phyloP scores from a whole-genome alignment of 2,797 vertebrate species.

The Loriculus beryllinus region DNA sequence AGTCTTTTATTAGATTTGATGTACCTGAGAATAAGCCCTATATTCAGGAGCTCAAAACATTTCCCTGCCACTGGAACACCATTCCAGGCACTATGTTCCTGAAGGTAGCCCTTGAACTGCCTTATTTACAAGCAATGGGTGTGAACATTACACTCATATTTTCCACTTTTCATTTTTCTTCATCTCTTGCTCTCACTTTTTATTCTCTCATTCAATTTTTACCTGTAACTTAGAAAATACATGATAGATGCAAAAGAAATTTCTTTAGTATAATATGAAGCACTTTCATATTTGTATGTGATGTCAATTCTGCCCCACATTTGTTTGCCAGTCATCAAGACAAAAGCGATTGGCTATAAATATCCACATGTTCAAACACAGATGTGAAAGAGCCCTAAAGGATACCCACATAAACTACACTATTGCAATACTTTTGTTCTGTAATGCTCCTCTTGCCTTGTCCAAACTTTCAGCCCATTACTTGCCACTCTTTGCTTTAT shows the following conservation, averaged over 20 bases:
- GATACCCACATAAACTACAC: not conserved
- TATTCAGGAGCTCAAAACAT: not conserved
- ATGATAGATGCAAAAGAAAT: fast-evolving
- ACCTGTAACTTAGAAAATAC: not conserved
- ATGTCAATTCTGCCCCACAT: not conserved
- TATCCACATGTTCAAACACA: not conserved
- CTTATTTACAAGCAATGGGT: not conserved
- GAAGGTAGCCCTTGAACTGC: not conserved
- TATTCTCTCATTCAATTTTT: not conserved
- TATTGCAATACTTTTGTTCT: not conserved
- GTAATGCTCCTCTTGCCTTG: not conserved
- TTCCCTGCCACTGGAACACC: not conserved
- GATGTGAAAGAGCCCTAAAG: not conserved
- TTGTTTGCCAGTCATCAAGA: not conserved
- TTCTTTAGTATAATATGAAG: not conserved
- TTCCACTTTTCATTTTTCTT: not conserved
- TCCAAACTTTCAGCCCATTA: not conserved
- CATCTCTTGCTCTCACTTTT: not conserved
- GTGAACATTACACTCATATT: not conserved
- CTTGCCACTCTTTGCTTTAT: not conserved
- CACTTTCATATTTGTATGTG: not conserved
- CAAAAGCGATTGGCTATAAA: not conserved
- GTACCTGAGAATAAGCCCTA: not conserved
- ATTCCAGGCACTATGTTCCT: not conserved
- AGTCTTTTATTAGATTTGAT: not conserved